Evolutionary conservation across 2,888 invertebrate genomes (phyloP), one percentile per base, ranked within the genome.

Genomic region (Slavum lentiscoides): DNA sequence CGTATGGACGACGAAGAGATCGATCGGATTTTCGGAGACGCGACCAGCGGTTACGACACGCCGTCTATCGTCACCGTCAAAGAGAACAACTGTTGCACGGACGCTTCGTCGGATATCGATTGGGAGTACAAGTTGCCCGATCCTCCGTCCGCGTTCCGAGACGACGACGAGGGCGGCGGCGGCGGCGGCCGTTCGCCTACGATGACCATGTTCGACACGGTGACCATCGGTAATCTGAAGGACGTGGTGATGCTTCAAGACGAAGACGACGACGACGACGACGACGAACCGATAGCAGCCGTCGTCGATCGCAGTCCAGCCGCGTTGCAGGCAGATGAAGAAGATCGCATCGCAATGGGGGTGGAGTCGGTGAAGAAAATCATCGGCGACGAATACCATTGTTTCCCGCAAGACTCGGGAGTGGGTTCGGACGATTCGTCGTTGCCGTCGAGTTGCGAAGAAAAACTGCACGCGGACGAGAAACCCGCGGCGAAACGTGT

Each of bases 121-220:
- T 90, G 90, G 90, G 86, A 90, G 84, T 88, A 90, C 86, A 87
- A 88, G 83, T 86, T 90, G 64, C 91, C 91, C 0, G 90, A 90
- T 0, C 91, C 91, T 1, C 91, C 91, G 89, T 74, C 72, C 11
- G 83, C 81, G 7, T 83, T 83, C n/a, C 53, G 83, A 4, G 83
- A 83, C 43, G 67, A 82, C 39, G 69, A 66, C 4, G n/a, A n/a
- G n/a, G n/a, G n/a, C n/a, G n/a, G n/a, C n/a, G 67, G 82, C 39
- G 69, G 61, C 4, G 30, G 30, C 30, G 30, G 30, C 19, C 82
- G n/a, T 30, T 84, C 85, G 2, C 85, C 85, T 1, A 77, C 83
- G 8, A 68, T 84, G n/a, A 84, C 84, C 1, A 84, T 84, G 62
- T 84, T 84, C 59, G 84, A 84, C 23, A 84, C 84, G 13, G 83